These are phyloP conservation scores for Tursiops truncatus DNA, from an alignment of 2,113 vertebrate genomes.

Conservation along the genomic window DNA sequence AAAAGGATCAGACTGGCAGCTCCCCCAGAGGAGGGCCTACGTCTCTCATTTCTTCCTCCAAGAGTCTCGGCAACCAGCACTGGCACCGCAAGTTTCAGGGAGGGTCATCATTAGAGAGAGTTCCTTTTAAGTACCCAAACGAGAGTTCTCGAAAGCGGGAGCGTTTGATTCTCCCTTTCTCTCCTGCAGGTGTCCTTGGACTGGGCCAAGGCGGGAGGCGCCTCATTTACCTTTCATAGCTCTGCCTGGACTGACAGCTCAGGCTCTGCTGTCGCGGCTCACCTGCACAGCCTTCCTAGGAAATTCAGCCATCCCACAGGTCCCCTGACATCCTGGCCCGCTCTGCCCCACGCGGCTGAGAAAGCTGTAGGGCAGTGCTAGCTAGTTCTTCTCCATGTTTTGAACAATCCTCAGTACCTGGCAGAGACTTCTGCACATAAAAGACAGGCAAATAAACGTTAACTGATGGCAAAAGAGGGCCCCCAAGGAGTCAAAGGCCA, in stretches of 20 bases:
- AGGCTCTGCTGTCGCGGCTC: background rate
- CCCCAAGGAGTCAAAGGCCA: background rate
- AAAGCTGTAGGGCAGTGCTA: background rate
- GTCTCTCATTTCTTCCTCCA: background rate
- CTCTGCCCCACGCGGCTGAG: background rate
- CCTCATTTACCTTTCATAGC: background rate
- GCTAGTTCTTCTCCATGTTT: background rate
- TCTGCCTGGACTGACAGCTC: background rate
- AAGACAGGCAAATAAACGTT: background rate
- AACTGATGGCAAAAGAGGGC: background rate
- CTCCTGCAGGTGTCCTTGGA: background rate
- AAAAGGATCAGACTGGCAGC: background rate
- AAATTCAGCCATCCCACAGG: background rate
- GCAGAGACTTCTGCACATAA: background rate
- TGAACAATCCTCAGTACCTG: background rate
- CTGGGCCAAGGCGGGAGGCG: background rate
- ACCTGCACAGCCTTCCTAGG: background rate
- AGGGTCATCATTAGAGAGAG: background rate
- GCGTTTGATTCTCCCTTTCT: background rate
- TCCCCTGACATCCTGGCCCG: background rate
- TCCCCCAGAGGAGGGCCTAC: background rate
- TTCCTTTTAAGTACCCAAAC: background rate
- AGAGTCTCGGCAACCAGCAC: background rate
- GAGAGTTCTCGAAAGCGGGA: background rate
- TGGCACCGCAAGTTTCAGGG: background rate